Evolutionary conservation across 2,888 invertebrate genomes (phyloP).

Genomic region (Adela reaumurella): DNA sequence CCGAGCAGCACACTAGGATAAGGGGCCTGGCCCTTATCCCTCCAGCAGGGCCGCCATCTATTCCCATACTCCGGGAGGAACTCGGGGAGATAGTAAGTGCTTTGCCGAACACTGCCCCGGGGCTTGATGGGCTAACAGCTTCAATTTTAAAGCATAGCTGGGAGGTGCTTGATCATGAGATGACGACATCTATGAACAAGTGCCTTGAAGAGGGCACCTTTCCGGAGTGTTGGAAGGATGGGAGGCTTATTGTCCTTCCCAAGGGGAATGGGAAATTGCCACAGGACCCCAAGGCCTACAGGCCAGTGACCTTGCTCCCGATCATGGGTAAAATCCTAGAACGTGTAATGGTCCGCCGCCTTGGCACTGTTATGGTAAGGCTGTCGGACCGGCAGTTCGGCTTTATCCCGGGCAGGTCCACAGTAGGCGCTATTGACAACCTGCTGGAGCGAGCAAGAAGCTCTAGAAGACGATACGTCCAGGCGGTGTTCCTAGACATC

Average conservation of each 20-base stretch:
- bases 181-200: not conserved
- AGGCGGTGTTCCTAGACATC: too few species aligned
- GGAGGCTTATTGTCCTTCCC: slow-evolving; percentile 5
- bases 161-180: not conserved
- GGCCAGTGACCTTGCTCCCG: slow-evolving; percentile 11
- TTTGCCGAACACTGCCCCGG: slow-evolving; percentile 5
- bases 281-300: slow-evolving; percentile 1
- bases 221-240: slow-evolving; percentile 8
- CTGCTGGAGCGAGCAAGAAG: too few species aligned
- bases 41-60: not conserved
- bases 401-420: too few species aligned
- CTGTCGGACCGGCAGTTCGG: slow-evolving; percentile 15
- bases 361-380: slow-evolving; percentile 6
- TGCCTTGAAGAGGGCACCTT: slow-evolving; percentile 2
- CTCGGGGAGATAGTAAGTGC: not conserved
- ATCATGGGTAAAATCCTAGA: slow-evolving; percentile 19
- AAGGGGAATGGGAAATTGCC: slow-evolving; percentile 8
- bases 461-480: too few species aligned
- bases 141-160: slow-evolving; percentile 1
- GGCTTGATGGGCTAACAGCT: slow-evolving; percentile 2
- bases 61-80: not conserved
- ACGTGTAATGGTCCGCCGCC: slow-evolving; percentile 12
- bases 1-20: not conserved
- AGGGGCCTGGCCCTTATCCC: not conserved
- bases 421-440: too few species aligned